These are phyloP conservation scores for Dasypogon diadema DNA, from an alignment of 2,888 invertebrate species.

Conservation along the genomic window DNA sequence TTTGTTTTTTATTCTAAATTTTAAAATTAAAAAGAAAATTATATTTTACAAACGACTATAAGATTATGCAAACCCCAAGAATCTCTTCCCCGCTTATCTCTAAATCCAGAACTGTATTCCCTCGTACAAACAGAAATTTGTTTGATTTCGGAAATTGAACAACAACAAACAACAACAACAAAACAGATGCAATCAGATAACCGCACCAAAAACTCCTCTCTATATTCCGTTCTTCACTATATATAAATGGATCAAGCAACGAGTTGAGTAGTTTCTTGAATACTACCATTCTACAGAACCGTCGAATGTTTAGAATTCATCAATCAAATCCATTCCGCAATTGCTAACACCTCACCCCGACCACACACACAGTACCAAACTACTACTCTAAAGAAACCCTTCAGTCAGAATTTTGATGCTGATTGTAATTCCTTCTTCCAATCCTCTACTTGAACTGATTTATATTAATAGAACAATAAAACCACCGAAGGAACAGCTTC, in stretches of 20 bases:
- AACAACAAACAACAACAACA: constrained; percentile 29
- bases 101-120: no score
- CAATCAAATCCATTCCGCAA: constrained; percentile 38
- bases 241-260: neutral
- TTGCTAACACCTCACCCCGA: constrained; percentile 6
- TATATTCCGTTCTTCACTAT: constrained; percentile 5
- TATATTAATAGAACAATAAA: constrained; percentile 43
- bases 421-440: constrained; percentile 46
- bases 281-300: neutral
- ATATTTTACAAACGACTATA: no score
- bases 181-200: constrained; percentile 35
- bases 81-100: no score
- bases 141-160: constrained; percentile 44
- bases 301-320: constrained; percentile 47
- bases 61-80: no score
- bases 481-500: constrained; percentile 5
- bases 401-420: constrained; percentile 5
- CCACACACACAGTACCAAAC: neutral
- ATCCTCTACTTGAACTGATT: constrained; percentile 43
- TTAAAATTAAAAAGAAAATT: no score
- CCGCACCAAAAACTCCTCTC: neutral
- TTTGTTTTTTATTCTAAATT: no score
- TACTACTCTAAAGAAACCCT: constrained; percentile 4
- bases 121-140: constrained; percentile 16
- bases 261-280: constrained; percentile 14